phyloP scores from a whole-genome alignment of 1,140 invertebrate species.

The Brachionus koreanus region DNA sequence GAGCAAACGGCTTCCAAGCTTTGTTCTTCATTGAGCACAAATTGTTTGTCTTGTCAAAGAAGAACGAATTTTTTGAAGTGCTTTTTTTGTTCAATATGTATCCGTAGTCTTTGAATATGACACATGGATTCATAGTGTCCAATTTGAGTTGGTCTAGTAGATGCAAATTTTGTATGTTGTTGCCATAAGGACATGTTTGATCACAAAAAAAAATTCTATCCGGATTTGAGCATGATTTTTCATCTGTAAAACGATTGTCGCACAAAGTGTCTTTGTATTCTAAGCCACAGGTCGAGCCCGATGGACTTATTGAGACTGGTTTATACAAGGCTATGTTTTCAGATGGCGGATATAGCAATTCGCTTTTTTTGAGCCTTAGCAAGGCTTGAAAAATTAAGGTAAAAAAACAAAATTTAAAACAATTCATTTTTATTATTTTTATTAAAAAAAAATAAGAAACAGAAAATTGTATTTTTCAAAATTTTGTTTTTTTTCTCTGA shows the following conservation, averaged over 20 bases:
- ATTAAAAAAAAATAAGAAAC: background rate
- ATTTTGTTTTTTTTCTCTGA: background rate
- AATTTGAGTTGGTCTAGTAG: background rate
- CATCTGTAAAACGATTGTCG: background rate
- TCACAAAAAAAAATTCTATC: conserved; percentile 9
- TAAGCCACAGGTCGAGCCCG: conserved; percentile 1
- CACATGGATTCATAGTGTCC: conserved; percentile 15
- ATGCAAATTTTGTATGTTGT: background rate
- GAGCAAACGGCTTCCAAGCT: conserved; percentile 4
- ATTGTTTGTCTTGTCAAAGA: conserved; percentile 22
- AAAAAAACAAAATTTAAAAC: background rate
- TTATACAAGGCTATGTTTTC: background rate
- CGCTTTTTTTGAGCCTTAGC: conserved; percentile 1
- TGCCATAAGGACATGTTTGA: conserved; percentile 26
- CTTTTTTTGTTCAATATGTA: background rate
- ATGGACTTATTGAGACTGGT: background rate
- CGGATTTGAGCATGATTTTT: background rate
- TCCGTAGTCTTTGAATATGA: conserved; percentile 16
- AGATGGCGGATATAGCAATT: background rate
- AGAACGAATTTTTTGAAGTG: conserved; percentile 1
- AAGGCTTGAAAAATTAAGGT: background rate
- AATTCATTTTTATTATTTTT: conserved; percentile 14
- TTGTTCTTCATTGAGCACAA: background rate
- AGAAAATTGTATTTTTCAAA: background rate
- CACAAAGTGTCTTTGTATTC: conserved; percentile 36